Base-by-base conservation (phyloP, 2,113 vertebrate genomes). In the Jacana jacana region DNA sequence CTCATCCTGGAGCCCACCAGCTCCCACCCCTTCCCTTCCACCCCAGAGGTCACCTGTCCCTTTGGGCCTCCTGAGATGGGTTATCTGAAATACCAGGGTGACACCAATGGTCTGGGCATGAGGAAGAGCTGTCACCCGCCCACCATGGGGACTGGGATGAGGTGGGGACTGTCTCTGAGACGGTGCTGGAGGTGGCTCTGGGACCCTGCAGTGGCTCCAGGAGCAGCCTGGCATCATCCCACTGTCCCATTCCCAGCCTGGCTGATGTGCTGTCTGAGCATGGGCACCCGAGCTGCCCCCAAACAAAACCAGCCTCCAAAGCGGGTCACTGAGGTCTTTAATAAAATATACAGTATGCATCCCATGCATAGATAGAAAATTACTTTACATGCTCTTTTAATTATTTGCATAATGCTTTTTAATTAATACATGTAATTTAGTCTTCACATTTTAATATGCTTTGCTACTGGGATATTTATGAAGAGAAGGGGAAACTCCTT, bases 321-420 rank as follows among this genome's bases (percentile, higher is more conserved):
- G 80, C 17, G 48, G 93, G 86, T 96, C 86, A 58, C 68, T 54
- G 60, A 81, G 52, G 70, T 95, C 92, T 97, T 97, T 97, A 97
- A 95, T 97, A 97, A 97, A 97, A 97, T 97, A 97, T 95, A 95
- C 92, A 93, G 76, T 97, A 95, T 97, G 97, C 93, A 92, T 95
- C 81, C 90, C 96, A 97, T 97, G 96, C 97, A 97, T 97, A 97
- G 95, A 97, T 97, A 97, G 91, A 97, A 97, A 97, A 97, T 94
- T 94, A 88, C 88, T 97, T 85, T 97, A 96, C 97, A 97, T 97
- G 96, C 95, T 97, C 65, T 88, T 81, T 88, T 86, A 77, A 86
- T 95, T 88, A 81, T 95, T 97, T 97, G 96, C 96, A 96, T 97
- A 97, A 97, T 94, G 81, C 87, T 90, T 95, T 94, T 91, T 87